Evolutionary conservation across 2,888 invertebrate genomes (phyloP).

Genomic region (Paralinhomoeus sp.): DNA sequence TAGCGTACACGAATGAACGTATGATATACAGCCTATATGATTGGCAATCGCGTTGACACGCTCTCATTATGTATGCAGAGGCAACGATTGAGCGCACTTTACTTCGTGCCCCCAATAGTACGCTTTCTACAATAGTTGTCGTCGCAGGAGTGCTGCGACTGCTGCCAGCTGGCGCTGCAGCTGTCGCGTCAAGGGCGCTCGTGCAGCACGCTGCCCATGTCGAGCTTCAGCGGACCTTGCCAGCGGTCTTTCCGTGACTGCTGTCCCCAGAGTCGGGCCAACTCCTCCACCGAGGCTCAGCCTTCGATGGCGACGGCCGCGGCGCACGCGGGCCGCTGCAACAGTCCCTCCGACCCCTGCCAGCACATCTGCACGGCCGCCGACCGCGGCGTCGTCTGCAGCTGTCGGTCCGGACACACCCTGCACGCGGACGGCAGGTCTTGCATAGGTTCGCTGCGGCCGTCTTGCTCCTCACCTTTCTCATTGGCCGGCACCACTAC

Average conservation of each 20-base stretch:
- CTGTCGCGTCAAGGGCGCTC: background rate
- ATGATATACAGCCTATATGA: too few species aligned
- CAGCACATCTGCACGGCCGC: conserved; percentile 2
- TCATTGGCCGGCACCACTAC: background rate
- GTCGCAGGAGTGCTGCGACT: conserved; percentile 7
- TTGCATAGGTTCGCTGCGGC: background rate
- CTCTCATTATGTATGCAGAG: too few species aligned
- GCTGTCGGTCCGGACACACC: conserved; percentile 2
- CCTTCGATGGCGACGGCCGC: background rate
- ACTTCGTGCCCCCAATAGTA: too few species aligned
- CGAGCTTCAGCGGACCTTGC: conserved; percentile 2
- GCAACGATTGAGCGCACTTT: too few species aligned
- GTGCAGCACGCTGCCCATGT: background rate
- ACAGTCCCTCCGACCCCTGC: background rate
- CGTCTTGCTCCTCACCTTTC: too few species aligned
- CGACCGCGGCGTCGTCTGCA: background rate
- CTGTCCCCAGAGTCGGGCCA: background rate
- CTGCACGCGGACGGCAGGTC: conserved; percentile 1
- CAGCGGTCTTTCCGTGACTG: conserved; percentile 2
- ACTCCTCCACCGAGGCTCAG: background rate
- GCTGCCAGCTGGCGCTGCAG: conserved; percentile 5
- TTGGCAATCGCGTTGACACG: too few species aligned
- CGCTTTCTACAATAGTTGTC: too few species aligned
- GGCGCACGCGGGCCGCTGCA: background rate
- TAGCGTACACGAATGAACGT: too few species aligned